These are phyloP conservation scores for Agrypnia vestita DNA, from an alignment of 1,140 invertebrate genomes.

Conservation along the genomic window DNA sequence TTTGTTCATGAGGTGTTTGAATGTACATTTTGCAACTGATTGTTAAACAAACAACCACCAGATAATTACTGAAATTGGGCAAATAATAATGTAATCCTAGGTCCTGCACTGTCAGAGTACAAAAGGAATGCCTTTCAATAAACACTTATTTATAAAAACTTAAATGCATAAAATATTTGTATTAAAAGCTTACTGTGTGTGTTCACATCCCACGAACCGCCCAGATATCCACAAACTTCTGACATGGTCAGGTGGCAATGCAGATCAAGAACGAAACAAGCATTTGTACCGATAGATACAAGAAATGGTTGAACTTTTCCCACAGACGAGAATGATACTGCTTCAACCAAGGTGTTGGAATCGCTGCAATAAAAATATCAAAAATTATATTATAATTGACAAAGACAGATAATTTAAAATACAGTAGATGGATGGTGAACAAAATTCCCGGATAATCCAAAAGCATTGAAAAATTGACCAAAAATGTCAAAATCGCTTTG, in stretches of 20 bases:
- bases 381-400: slow-evolving; percentile 52
- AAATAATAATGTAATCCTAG: too few relatives aligned
- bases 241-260: slow-evolving; percentile 94
- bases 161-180: background rate
- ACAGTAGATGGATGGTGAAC: too few relatives aligned
- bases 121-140: background rate
- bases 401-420: too few relatives aligned
- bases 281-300: slow-evolving; percentile 91
- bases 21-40: too few relatives aligned
- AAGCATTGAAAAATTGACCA: too few relatives aligned
- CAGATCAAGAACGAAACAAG: slow-evolving; percentile 91
- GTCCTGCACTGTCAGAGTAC: background rate
- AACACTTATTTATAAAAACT: background rate
- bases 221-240: slow-evolving; percentile 95
- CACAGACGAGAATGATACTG: slow-evolving; percentile 88
- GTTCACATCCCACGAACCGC: slow-evolving; percentile 95
- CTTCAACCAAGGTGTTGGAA: slow-evolving; percentile 89
- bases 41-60: too few relatives aligned
- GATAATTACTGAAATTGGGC: too few relatives aligned
- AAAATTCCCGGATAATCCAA: too few relatives aligned
- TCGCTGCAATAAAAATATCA: slow-evolving; percentile 77
- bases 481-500: too few relatives aligned
- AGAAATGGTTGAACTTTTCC: slow-evolving; percentile 94
- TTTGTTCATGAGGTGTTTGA: too few relatives aligned
- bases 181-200: slow-evolving; percentile 85